Evolutionary conservation across 2,797 vertebrate genomes (phyloP).

Genomic region (Yasuhikotakia modesta): DNA sequence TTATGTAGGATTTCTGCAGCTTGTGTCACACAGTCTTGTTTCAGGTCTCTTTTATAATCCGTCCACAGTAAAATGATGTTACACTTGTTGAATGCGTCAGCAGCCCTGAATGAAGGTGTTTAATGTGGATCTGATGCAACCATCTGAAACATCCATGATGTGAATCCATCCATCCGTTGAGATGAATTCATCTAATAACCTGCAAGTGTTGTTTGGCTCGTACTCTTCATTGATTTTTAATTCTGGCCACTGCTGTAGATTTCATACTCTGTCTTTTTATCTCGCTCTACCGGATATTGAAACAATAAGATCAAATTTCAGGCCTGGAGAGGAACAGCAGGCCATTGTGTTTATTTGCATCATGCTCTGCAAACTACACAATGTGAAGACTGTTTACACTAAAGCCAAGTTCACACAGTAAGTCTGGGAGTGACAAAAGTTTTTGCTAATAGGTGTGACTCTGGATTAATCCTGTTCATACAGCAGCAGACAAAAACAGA

Average conservation of each 20-base stretch:
- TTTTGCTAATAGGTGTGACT: background rate
- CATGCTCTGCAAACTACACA: background rate
- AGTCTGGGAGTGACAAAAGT: background rate
- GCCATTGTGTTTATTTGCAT: constrained; percentile 1
- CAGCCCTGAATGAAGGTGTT: constrained; percentile 33
- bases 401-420: background rate
- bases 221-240: constrained; percentile 36
- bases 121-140: background rate
- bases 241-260: constrained; percentile 23
- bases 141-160: background rate
- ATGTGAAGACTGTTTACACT: background rate
- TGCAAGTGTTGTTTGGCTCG: constrained; percentile 23
- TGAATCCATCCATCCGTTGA: background rate
- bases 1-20: constrained; percentile 16
- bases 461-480: background rate
- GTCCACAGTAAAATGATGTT: constrained; percentile 3
- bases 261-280: constrained; percentile 25
- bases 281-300: constrained; percentile 17
- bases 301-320: constrained; percentile 18
- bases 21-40: background rate
- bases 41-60: background rate
- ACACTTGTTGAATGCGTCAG: constrained; percentile 25
- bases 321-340: background rate
- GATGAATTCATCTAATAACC: constrained; percentile 14
- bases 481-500: background rate